Base-by-base conservation (phyloP, 2,888 invertebrate species). In the Dromius quadrimaculatus region DNA sequence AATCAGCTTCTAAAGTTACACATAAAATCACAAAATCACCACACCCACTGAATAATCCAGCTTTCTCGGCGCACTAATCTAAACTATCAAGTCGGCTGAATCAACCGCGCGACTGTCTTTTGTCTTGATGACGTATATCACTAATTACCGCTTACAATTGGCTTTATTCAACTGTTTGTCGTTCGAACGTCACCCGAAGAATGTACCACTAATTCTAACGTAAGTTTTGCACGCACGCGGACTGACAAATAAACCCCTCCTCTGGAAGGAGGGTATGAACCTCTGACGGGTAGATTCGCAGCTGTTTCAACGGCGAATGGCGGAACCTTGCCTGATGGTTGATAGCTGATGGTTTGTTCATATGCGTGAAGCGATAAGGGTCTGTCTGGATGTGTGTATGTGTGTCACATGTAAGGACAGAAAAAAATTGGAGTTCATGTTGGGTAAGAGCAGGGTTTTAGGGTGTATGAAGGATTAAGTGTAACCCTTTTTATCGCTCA, bases 221-320 rank as follows among this genome's bases (percentile, higher is more conserved):
- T 76, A 76, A 75, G 75, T 79, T 80, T 81, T 79, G 81, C 82
- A 81, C 80, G 80, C 78, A 72, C 75, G 81, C 80, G 80, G 82
- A 81, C 81, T 81, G 82, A 76, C 78, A 79, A 79, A 80, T 77
- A 79, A 78, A 81, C 81, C 79, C 81, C 81, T 79, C 80, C 81
- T 81, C 74, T 79, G 78, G 76, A 77, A 76, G 78, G 78, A 80
- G 82, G 82, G 82, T 80, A 79, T 81, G 17, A 23, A 23, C 22
- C 6, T 38, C 38, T 41, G 34, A 43, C 65, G 65, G 65, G 78
- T 80, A 81, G 80, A 77, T 79, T 78, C 78, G 80, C 81, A 81
- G 80, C 81, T 81, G 81, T 81, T 81, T 71, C 72, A 72, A 69
- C 62, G 23, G 23, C 50, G 50, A 28, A 54, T 47, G 47, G n/a